Evolutionary conservation across 2,113 vertebrate genomes (phyloP).

Genomic region (Bambusicola thoracicus): DNA sequence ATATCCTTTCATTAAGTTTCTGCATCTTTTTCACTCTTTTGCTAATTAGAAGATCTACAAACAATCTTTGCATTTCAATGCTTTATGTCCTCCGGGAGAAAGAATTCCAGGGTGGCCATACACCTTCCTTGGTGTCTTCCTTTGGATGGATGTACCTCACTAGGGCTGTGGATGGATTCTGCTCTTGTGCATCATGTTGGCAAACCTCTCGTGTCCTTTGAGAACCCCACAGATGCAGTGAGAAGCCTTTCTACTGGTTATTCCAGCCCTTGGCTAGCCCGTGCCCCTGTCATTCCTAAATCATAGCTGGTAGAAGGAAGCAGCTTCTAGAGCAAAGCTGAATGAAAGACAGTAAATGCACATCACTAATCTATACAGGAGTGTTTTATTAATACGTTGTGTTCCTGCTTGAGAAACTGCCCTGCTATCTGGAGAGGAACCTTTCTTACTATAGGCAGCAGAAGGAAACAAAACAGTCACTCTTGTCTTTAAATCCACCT

Average conservation of each 20-base stretch:
- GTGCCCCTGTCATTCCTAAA: background rate
- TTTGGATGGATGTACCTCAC: background rate
- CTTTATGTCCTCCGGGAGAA: background rate
- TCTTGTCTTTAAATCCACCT: background rate
- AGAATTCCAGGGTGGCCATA: background rate
- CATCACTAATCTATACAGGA: background rate
- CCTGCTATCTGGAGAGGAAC: background rate
- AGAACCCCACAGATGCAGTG: background rate
- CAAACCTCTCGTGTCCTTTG: background rate
- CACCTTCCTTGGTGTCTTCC: background rate
- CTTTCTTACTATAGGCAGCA: background rate
- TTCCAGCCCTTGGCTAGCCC: background rate
- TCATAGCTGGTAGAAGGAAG: background rate
- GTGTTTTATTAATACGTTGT: background rate
- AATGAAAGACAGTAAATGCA: background rate
- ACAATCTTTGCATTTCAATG: background rate
- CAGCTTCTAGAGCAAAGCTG: background rate
- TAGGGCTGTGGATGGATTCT: background rate
- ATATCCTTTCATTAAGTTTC: background rate
- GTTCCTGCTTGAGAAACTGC: background rate
- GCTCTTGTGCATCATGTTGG: background rate
- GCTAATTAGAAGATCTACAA: background rate
- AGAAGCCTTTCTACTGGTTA: background rate
- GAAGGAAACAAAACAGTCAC: rapidly evolving
- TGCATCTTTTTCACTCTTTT: background rate